phyloP scores from a whole-genome alignment of 2,888 invertebrate species.

The Mythimna albipuncta region DNA sequence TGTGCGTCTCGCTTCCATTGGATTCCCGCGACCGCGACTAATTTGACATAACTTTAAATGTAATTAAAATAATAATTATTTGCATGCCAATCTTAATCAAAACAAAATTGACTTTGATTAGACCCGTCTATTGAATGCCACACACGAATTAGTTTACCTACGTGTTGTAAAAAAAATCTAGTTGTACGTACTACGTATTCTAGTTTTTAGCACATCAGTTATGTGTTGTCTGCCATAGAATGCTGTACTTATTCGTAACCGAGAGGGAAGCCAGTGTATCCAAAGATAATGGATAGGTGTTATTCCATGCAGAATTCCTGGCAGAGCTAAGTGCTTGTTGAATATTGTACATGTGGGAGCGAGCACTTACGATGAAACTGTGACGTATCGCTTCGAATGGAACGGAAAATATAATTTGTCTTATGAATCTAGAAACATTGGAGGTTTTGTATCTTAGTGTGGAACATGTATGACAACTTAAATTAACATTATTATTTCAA shows the following conservation, averaged over 20 bases:
- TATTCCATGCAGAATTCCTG: slow-evolving; percentile 23
- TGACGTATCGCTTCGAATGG: neutral
- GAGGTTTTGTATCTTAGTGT: neutral
- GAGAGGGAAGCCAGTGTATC: neutral
- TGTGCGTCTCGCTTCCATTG: no score
- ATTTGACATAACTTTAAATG: no score
- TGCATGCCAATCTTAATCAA: no score
- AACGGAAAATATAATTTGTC: slow-evolving; percentile 13
- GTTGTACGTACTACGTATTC: no score
- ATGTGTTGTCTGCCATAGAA: neutral
- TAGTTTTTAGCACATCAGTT: neutral
- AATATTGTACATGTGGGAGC: slow-evolving; percentile 32
- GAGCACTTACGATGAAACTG: slow-evolving; percentile 22
- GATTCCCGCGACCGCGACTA: no score
- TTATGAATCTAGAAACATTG: slow-evolving; percentile 6
- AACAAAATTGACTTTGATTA: no score
- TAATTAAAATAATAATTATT: no score
- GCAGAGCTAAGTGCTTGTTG: slow-evolving; percentile 31
- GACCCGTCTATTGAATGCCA: no score
- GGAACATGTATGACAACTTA: no score
- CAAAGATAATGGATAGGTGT: slow-evolving; percentile 19
- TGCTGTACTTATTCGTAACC: neutral
- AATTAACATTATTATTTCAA: no score
- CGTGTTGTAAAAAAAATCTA: no score
- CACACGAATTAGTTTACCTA: no score